Evolutionary conservation across 2,797 vertebrate genomes (phyloP).

Genomic region (Pseudopleuronectes americanus): DNA sequence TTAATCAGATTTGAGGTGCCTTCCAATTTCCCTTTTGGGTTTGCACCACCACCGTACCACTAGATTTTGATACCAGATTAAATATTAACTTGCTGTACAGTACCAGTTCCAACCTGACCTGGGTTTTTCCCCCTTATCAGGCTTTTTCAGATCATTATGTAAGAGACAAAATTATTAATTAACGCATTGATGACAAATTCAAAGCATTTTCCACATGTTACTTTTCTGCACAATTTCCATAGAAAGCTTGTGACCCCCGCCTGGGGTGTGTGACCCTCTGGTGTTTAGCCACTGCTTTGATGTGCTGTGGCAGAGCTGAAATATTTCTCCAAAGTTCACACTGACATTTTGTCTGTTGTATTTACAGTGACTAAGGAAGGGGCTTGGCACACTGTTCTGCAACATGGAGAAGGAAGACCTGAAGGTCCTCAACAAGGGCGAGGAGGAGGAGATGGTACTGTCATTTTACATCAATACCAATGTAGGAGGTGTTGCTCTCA

Average conservation of each 20-base stretch:
- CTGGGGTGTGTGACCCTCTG: not conserved
- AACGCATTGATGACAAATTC: not conserved
- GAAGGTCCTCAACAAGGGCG: constrained; percentile 91
- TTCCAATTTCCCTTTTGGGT: not conserved
- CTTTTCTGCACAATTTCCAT: not conserved
- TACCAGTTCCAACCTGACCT: constrained; percentile 1
- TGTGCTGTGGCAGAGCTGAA: constrained; percentile 5
- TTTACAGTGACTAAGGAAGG: constrained; percentile 75
- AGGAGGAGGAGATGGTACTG: constrained; percentile 97
- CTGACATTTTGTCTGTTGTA: constrained; percentile 32
- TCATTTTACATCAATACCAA: not conserved
- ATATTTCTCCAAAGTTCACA: constrained; percentile 9
- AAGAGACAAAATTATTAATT: not conserved
- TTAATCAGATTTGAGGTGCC: constrained; percentile 15
- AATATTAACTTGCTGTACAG: constrained; percentile 6
- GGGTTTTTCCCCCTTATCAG: not conserved
- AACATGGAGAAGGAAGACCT: constrained; percentile 95
- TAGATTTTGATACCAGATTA: constrained; percentile 8
- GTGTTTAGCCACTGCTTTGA: not conserved
- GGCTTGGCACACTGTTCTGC: constrained; percentile 68
- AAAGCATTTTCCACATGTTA: not conserved
- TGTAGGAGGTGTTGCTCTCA: not conserved
- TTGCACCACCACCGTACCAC: not conserved
- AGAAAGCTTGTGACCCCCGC: not conserved
- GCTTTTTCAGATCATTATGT: not conserved